These are phyloP conservation scores for Drosophila infuscata DNA, from an alignment of 2,888 invertebrate genomes.

Conservation along the genomic window DNA sequence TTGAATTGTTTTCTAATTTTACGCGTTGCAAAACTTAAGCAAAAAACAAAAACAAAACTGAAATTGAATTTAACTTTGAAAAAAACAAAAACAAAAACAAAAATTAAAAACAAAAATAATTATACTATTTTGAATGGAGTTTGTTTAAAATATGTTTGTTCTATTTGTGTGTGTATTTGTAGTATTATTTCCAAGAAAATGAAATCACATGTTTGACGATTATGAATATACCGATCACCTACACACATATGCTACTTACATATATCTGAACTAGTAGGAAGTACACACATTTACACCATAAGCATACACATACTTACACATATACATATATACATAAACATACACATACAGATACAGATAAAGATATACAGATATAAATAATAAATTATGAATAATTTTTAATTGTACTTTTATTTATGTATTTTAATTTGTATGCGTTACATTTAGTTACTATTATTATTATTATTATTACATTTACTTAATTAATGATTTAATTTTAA, in stretches of 20 bases:
- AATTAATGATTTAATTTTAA: constrained; percentile 78
- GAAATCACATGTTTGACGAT: constrained; percentile 50
- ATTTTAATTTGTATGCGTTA: constrained; percentile 79
- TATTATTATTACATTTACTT: constrained; percentile 80
- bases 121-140: constrained; percentile 49
- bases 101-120: constrained; percentile 1
- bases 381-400: constrained; percentile 73
- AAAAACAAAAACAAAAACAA: constrained; percentile 15
- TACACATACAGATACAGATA: constrained; percentile 44
- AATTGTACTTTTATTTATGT: constrained; percentile 74
- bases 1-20: constrained; percentile 82
- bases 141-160: constrained; percentile 50
- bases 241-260: constrained; percentile 14
- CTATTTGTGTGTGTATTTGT: constrained; percentile 73
- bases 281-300: constrained; percentile 48
- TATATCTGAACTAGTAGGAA: constrained; percentile 1
- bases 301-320: constrained; percentile 48
- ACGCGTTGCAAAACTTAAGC: constrained; percentile 68
- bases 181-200: constrained; percentile 79
- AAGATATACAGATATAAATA: constrained; percentile 49
- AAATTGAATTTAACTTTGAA: constrained; percentile 48
- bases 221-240: constrained; percentile 40
- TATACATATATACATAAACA: constrained; percentile 42
- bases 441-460: constrained; percentile 80
- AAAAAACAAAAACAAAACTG: constrained; percentile 23